These are phyloP conservation scores for Enteromius afrohamiltoni DNA, from an alignment of 2,797 vertebrate genomes.

Conservation along the genomic window DNA sequence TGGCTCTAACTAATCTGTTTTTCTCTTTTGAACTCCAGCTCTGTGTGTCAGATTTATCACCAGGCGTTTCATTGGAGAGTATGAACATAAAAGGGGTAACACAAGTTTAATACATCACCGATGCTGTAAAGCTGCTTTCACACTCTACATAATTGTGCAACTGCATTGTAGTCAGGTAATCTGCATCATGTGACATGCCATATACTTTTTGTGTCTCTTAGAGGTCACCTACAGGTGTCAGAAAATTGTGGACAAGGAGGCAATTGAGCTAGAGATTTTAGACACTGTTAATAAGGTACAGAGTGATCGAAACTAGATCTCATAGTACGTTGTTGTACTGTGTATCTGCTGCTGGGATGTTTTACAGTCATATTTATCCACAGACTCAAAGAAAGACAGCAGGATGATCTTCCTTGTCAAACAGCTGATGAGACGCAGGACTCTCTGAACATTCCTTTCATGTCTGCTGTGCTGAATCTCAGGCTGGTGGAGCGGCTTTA, in stretches of 20 bases:
- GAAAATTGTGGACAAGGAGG: slow-evolving; percentile 73
- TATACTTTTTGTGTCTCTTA: slow-evolving; percentile 53
- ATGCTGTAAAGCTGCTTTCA: not conserved
- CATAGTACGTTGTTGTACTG: not conserved
- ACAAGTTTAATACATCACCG: slow-evolving; percentile 4
- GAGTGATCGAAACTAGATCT: not conserved
- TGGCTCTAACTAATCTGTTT: not conserved
- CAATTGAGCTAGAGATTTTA: slow-evolving; percentile 78
- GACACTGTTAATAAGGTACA: slow-evolving; percentile 75
- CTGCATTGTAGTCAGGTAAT: not conserved
- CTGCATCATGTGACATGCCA: slow-evolving; percentile 8
- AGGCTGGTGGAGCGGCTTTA: slow-evolving; percentile 22
- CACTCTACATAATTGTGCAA: not conserved
- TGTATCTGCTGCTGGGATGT: not conserved
- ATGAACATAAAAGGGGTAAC: slow-evolving; percentile 80
- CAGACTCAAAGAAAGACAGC: slow-evolving; percentile 10
- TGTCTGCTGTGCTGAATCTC: slow-evolving; percentile 40
- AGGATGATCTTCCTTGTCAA: slow-evolving; percentile 36
- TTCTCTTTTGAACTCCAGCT: slow-evolving; percentile 68
- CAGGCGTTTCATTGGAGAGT: slow-evolving; percentile 79
- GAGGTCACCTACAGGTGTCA: slow-evolving; percentile 79
- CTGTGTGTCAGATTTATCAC: slow-evolving; percentile 81
- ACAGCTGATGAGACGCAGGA: slow-evolving; percentile 44
- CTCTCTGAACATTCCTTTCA: slow-evolving; percentile 48
- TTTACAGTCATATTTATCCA: slow-evolving; percentile 22